Evolutionary conservation across 2,888 invertebrate species (phyloP), one percentile per base, ranked within the genome.

Genomic region (Frankliniella intonsa): DNA sequence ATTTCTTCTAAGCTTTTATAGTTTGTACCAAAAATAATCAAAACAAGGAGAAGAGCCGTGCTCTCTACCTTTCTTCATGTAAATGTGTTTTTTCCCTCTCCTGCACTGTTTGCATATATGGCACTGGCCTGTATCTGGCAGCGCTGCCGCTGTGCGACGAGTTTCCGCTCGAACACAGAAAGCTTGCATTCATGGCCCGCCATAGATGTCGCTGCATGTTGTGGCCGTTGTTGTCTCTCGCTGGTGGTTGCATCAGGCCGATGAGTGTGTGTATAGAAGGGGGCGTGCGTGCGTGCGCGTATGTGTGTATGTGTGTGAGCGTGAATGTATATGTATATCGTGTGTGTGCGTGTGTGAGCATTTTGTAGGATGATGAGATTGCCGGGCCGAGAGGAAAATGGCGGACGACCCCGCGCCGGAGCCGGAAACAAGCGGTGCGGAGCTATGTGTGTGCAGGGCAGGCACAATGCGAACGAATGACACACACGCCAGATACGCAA

Each of bases 121-220:
- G 19, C 62, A 55, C 55, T 2, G 38, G 38, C 38, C 38, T 5
- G 38, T 38, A 38, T 25, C 69, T 76, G 69, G 10, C 22, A 22
- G n/a, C n/a, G n/a, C n/a, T n/a, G n/a, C n/a, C n/a, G n/a, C n/a
- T n/a, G n/a, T n/a, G 62, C 62, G 12, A n/a, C 5, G 12, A 76
- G 25, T 76, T 76, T 76, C 69, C 69, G 69, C 69, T 76, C 69
- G 69, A 76, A 22, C 69, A 76, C 69, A 76, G 69, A 76, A 76
- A 76, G 69, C 69, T 76, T 76, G 69, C 69, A 76, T 76, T 76
- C 69, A 76, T 76, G 69, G 69, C 69, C 55, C 55, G 19, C 38
- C 3, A 38, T 38, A 38, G 38, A 38, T 38, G 38, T 38, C 38
- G 3, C 38, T 38, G 55, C 55, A 14, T 55, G 55, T 14, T 5